Base-by-base conservation (phyloP, 2,888 invertebrate species). In the Aphrophora alni region DNA sequence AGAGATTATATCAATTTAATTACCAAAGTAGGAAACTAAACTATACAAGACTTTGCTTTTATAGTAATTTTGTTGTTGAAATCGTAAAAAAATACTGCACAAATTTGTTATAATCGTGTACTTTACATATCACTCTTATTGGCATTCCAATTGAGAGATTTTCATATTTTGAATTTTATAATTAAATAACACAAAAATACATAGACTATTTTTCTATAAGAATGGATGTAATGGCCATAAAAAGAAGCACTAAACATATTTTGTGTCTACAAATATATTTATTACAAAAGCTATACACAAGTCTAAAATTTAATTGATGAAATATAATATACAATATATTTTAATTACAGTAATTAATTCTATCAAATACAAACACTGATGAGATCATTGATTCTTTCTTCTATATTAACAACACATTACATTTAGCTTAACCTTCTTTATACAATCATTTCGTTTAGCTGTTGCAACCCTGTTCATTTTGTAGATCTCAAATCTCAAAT, bases 281-380 rank as follows among this genome's bases (percentile, higher is more conserved):
- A 79, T 79, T 79, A 79, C 78, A 79, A 74, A 78, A 74, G 78
- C 78, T 79, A 79, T 79, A 59, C 74, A 79, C 74, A 74, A 77
- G n/a, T 21, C 59, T 59, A 59, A 21, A 59, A 59, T 59, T 59
- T 59, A 59, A 21, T 59, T 21, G 4, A 59, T 59, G n/a, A 59
- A n/a, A 59, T 59, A 59, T 21, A 59, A 59, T 59, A 12, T 59
- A 59, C 59, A 59, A 59, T 59, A 59, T 59, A 59, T 59, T 59
- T 59, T 59, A 59, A 59, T 59, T 59, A 59, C 59, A 59, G 21
- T 59, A 59, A 21, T 59, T 21, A 59, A 14, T 59, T 59, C 59
- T 59, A 59, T 59, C 21, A 59, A 44, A 12, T 59, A 59, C 59
- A 59, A 59, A 21, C 59, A 59, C 59, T 59, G 59, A 59, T 59